Evolutionary conservation across 1,140 invertebrate species (phyloP), one percentile per base, ranked within the genome.

Genomic region (Drosophila ananassae): DNA sequence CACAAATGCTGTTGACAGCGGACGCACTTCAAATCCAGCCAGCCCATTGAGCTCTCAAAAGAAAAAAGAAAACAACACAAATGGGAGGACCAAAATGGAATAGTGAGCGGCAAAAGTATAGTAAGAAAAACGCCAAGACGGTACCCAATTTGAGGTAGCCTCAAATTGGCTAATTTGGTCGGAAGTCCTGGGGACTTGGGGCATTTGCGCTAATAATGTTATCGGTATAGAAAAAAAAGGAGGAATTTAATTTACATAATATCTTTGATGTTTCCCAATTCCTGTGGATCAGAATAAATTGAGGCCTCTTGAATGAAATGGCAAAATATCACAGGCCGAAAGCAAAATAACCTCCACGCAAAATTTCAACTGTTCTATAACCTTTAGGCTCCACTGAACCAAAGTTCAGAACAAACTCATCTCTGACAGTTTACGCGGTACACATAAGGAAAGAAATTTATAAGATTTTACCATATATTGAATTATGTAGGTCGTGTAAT

Each of bases 1-100:
- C 77, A 82, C 83, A 87, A 87, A 89, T 89, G 83, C 73, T 73
- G 83, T 79, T 89, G 83, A 89, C 83, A 89, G 83, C 79, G 83
- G 83, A 79, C 72, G 56, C 50, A 73, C 79, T 76, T 50, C 46
- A 74, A 73, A 62, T 63, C 50, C 62, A 69, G 66, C 55, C 64
- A 58, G 60, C 52, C 74, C 74, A 82, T 82, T 78, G 68, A 64
- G 67, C 50, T 76, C 4, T 21, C 44, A 47, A 24, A 47, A 47
- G 8, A 7, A 13, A 30, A 50, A 39, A 25, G 21, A 46, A 67
- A 57, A 21, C n/a, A 48, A 47, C 48, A 44, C 51, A 52, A 50
- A 46, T 28, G 57, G 12, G 13, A 32, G 41, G 39, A 56, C 47
- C 55, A 75, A 73, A 63, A 8, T 17, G 41, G 41, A 3, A 8